These are phyloP conservation scores for Megaustenia siamemsis DNA, from an alignment of 2,888 invertebrate genomes.

Conservation along the genomic window DNA sequence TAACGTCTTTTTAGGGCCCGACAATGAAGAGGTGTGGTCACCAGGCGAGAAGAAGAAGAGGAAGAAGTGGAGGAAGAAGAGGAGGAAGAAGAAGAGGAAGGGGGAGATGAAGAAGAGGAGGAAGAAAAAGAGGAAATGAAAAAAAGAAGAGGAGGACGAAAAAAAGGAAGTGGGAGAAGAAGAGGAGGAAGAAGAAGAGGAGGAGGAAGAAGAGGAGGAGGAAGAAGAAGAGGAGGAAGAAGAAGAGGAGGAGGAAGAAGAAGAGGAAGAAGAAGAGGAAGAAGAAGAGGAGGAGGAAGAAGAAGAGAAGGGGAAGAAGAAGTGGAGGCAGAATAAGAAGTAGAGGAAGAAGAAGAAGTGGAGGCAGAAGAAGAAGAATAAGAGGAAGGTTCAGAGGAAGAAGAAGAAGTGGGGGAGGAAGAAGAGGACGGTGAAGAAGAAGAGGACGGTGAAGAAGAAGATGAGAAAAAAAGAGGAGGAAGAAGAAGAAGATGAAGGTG, in stretches of 20 bases:
- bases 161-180: background rate
- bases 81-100: background rate
- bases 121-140: conserved; percentile 5
- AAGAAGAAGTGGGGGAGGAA: background rate
- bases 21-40: no score
- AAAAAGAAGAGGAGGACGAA: conserved; percentile 11
- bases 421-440: background rate
- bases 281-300: conserved; percentile 17
- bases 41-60: background rate
- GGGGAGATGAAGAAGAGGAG: background rate
- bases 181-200: conserved; percentile 3
- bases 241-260: conserved; percentile 19
- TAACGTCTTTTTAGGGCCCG: no score
- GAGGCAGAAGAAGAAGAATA: background rate
- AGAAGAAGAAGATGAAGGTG: background rate
- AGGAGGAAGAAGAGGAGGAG: conserved; percentile 8
- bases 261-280: conserved; percentile 11
- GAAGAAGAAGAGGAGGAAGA: conserved; percentile 24
- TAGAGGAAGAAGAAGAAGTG: background rate
- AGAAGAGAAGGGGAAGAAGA: conserved; percentile 24
- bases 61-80: conserved; percentile 7
- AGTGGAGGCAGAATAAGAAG: background rate
- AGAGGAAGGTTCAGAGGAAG: background rate
- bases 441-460: background rate
- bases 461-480: background rate